Evolutionary conservation across 2,888 invertebrate genomes (phyloP).

Genomic region (Rotaria socialis): DNA sequence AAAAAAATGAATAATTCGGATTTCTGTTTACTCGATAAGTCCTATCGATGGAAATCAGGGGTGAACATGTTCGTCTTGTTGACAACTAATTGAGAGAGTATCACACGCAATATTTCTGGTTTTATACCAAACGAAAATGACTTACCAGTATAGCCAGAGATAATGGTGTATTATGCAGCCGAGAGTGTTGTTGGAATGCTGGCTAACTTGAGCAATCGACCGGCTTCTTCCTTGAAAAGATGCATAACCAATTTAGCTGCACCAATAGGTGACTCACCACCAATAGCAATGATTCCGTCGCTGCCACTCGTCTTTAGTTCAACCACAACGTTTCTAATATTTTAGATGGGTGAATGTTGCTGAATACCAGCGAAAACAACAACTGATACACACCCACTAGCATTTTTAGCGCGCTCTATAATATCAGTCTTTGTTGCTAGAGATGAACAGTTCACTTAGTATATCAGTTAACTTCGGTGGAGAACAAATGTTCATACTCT

Average conservation of each 20-base stretch:
- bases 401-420: background rate
- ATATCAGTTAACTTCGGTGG: background rate
- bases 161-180: background rate
- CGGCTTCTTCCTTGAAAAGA: background rate
- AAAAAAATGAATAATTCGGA: too few relatives aligned
- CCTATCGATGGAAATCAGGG: too few relatives aligned
- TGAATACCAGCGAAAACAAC: background rate
- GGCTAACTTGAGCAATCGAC: background rate
- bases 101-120: too few relatives aligned
- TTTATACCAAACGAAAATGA: background rate
- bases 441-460: background rate
- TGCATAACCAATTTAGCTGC: background rate
- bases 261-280: background rate
- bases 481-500: background rate
- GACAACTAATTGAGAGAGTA: too few relatives aligned
- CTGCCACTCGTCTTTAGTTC: background rate
- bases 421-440: background rate
- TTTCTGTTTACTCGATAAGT: too few relatives aligned
- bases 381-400: background rate
- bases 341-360: background rate
- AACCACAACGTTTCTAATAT: background rate
- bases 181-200: background rate
- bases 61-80: too few relatives aligned
- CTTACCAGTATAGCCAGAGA: background rate
- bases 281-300: background rate